Base-by-base conservation (phyloP, 2,797 vertebrate species). In the Crenuchus spilurus region DNA sequence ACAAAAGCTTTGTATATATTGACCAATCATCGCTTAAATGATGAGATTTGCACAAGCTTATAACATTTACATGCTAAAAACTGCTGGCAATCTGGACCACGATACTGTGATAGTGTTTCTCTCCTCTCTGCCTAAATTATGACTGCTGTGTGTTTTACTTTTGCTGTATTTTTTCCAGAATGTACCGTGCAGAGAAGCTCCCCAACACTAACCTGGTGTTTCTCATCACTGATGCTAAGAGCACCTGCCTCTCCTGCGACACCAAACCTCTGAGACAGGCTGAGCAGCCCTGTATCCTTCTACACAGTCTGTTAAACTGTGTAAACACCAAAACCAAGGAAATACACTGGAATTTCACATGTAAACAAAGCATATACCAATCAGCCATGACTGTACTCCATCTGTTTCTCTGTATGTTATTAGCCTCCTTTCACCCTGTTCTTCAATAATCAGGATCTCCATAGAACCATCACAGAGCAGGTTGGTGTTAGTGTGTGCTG, bases 261-360 rank as follows among this genome's bases (percentile, higher is more conserved):
- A 91, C 95, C 30, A 94, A 93, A 63, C 93, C 94, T 0, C 91
- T 99, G 51, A 93, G 94, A 85, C 98, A 99, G 87, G 97, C 97
- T 0, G 97, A 99, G 74, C 97, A 99, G 87, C 96, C 96, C 39
- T 99, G 96, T 99, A 99, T 99, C 98, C 95, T 99, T 96, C 88
- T 24, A 13, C 20, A 28, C 24, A 54, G 44, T 26, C 4, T 31
- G 52, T 13, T 13, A 26, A 51, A 14, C 14, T 51, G 13, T 28
- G 1, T 14, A 54, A 30, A 54, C 14, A 30, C 48, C 11, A 10
- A n/a, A 3, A 16, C 16, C 6, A n/a, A n/a, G n/a, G n/a, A n/a
- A n/a, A n/a, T n/a, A n/a, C n/a, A n/a, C n/a, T n/a, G n/a, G n/a
- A n/a, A n/a, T n/a, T n/a, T n/a, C n/a, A n/a, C n/a, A n/a, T n/a